Evolutionary conservation across 2,113 vertebrate genomes (phyloP).

Genomic region (Lathamus discolor): DNA sequence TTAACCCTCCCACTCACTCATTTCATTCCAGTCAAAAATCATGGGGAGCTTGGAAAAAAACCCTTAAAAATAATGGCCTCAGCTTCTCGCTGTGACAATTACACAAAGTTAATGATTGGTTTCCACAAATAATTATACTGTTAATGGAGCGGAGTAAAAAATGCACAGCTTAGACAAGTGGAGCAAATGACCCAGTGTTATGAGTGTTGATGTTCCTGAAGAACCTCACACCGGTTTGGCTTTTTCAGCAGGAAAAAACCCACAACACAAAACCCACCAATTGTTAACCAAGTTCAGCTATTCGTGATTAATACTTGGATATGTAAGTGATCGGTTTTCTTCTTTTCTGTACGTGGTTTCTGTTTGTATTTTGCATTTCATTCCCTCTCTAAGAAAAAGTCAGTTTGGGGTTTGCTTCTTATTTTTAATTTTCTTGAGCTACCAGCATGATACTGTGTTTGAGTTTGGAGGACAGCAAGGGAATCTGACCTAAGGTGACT

Average conservation of each 20-base stretch:
- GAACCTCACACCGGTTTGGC: neutral
- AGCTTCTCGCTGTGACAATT: constrained; percentile 25
- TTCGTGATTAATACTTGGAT: neutral
- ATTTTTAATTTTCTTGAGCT: neutral
- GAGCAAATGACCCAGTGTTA: constrained; percentile 6
- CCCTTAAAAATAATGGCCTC: constrained; percentile 12
- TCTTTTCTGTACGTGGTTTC: neutral
- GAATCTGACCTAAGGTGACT: neutral
- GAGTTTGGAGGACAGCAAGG: neutral
- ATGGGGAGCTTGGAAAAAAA: constrained; percentile 39
- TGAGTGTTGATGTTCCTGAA: neutral
- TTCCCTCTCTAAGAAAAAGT: neutral
- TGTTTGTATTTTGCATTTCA: neutral
- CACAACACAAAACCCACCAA: neutral
- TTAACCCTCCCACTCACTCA: constrained; percentile 56
- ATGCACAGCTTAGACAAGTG: neutral
- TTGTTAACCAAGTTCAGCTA: neutral
- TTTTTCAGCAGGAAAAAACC: accelerated
- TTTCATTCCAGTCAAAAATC: constrained; percentile 58
- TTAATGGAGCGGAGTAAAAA: constrained; percentile 48
- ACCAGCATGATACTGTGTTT: neutral
- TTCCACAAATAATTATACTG: constrained; percentile 62
- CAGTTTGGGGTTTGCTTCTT: neutral
- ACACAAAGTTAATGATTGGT: constrained; percentile 20
- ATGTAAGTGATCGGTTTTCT: neutral